Evolutionary conservation across 2,888 invertebrate species (phyloP).

Genomic region (Ophion obscuratus): DNA sequence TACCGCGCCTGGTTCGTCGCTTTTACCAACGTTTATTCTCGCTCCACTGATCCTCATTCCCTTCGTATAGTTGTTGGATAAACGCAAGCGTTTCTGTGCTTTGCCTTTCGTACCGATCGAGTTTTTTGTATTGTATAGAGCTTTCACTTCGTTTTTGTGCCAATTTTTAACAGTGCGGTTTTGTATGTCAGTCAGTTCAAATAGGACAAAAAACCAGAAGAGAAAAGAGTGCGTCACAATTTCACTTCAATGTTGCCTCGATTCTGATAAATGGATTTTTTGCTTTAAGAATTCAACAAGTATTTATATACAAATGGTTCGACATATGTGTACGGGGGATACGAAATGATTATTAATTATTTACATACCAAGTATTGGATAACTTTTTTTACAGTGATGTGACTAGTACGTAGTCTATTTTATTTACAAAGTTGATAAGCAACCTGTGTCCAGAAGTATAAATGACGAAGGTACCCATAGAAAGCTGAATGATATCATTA

Average conservation of each 20-base stretch:
- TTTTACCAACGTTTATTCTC: slow-evolving; percentile 69
- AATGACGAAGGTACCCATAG: slow-evolving; percentile 3
- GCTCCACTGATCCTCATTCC: slow-evolving; percentile 74
- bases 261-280: slow-evolving; percentile 6
- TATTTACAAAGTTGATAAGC: slow-evolving; percentile 30
- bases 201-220: slow-evolving; percentile 52
- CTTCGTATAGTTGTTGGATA: slow-evolving; percentile 74
- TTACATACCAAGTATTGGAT: slow-evolving; percentile 46
- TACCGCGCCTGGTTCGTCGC: slow-evolving; percentile 72
- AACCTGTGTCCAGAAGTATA: slow-evolving; percentile 5
- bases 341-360: slow-evolving; percentile 30
- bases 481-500: slow-evolving; percentile 2
- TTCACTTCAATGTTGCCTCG: slow-evolving; percentile 14
- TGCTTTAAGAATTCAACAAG: neutral
- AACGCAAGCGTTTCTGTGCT: slow-evolving; percentile 74
- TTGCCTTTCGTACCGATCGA: slow-evolving; percentile 76
- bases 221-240: slow-evolving; percentile 40
- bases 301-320: slow-evolving; percentile 36
- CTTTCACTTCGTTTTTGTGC: slow-evolving; percentile 73
- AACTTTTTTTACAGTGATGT: slow-evolving; percentile 20
- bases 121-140: slow-evolving; percentile 77
- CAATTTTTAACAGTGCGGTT: slow-evolving; percentile 25
- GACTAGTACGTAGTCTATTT: slow-evolving; percentile 20
- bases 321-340: neutral
- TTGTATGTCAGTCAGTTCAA: slow-evolving; percentile 27